A percentile compares a stretch with the other conserved stretches of the same genome.
These are phyloP conservation scores for Plecturocebus donacophilus DNA, from an alignment of 2,113 vertebrate species.

Conservation along the genomic window DNA sequence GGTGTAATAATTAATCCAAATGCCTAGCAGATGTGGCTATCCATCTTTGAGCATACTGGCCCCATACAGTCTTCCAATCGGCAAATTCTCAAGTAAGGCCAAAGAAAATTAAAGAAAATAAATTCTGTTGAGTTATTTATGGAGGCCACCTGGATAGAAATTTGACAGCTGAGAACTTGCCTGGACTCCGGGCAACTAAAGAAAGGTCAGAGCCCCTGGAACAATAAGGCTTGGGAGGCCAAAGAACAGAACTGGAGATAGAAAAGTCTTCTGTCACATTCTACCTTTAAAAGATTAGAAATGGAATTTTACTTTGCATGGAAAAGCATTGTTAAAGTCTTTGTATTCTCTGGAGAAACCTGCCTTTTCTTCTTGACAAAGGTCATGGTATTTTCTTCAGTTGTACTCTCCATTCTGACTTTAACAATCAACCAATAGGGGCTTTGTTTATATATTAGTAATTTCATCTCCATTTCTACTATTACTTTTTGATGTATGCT, in stretches of 20 bases:
- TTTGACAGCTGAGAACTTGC: conserved; percentile 72
- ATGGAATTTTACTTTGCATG: neutral
- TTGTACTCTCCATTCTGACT: neutral
- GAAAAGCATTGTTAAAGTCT: neutral
- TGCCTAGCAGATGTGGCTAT: conserved; percentile 87
- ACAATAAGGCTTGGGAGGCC: conserved; percentile 29
- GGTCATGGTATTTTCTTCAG: neutral
- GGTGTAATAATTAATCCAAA: conserved; percentile 88
- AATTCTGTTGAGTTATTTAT: conserved; percentile 86
- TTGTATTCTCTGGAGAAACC: neutral
- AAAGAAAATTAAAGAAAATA: conserved; percentile 89
- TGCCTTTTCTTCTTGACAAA: neutral
- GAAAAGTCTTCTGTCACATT: neutral
- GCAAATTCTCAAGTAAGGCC: conserved; percentile 83
- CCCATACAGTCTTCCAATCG: conserved; percentile 82
- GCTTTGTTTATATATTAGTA: neutral
- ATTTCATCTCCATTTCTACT: neutral
- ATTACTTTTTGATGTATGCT: neutral
- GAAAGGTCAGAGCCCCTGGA: conserved; percentile 65
- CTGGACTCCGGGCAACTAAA: conserved; percentile 66
- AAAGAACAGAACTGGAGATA: neutral
- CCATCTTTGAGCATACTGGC: conserved; percentile 82
- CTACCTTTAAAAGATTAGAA: neutral
- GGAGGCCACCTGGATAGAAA: conserved; percentile 85
- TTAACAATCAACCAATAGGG: neutral